Evolutionary conservation across 2,797 vertebrate genomes (phyloP).

Genomic region (Micrastur ruficollis): DNA sequence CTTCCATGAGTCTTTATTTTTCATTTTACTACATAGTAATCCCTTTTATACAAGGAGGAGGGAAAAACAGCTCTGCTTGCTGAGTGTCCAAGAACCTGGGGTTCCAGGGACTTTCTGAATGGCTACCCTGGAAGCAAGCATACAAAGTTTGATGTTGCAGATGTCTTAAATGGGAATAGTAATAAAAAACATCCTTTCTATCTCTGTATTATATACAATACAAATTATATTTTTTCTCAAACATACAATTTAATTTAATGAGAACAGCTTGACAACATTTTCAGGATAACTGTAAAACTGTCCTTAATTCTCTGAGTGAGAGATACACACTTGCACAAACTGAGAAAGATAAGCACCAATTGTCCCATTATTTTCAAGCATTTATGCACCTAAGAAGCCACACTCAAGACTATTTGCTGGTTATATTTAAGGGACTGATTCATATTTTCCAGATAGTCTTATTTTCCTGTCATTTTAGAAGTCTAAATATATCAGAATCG

Average conservation of each 20-base stretch:
- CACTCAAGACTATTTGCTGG: background rate
- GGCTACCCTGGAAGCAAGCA: rapidly evolving
- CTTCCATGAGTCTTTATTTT: background rate
- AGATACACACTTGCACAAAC: background rate
- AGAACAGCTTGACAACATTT: background rate
- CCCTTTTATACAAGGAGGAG: background rate
- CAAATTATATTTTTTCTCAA: background rate
- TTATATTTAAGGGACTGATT: background rate
- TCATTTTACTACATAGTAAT: background rate
- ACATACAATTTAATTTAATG: background rate
- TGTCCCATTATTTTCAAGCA: background rate
- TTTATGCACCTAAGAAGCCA: background rate
- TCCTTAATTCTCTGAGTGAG: background rate
- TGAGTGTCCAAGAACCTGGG: background rate
- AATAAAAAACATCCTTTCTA: background rate
- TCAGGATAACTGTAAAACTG: background rate
- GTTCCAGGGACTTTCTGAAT: background rate
- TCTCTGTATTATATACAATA: background rate
- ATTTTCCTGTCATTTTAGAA: background rate
- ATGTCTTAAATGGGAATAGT: background rate
- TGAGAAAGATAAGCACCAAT: background rate
- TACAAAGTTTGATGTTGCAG: background rate
- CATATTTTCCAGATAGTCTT: background rate
- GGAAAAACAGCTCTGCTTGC: background rate
- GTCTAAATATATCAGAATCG: background rate